Base-by-base conservation (phyloP, 37 sponge, comb jelly and placozoan genomes). In the Beroe ovata region DNA sequence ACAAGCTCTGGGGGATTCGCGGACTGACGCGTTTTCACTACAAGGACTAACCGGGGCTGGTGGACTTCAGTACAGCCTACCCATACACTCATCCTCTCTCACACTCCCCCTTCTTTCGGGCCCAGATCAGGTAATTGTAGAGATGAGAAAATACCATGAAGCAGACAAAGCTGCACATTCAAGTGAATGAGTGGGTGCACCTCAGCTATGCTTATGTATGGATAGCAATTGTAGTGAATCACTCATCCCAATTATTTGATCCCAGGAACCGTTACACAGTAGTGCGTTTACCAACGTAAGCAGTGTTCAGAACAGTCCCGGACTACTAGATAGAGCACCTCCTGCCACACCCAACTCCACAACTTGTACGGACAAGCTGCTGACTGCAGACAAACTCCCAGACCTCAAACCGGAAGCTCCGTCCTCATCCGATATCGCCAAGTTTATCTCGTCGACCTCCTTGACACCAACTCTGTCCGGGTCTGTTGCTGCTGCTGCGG, bases 221-320 rank as follows among this genome's bases (percentile, higher is more conserved):
- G n/a, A n/a, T n/a, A n/a, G n/a, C n/a, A n/a, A n/a, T n/a, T n/a
- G n/a, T n/a, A n/a, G n/a, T n/a, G n/a, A n/a, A n/a, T n/a, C n/a
- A n/a, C n/a, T n/a, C n/a, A n/a, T n/a, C n/a, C n/a, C n/a, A n/a
- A n/a, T n/a, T n/a, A n/a, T n/a, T n/a, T n/a, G n/a, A n/a, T n/a
- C n/a, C n/a, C 84, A 77, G 84, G 54, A 42, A 11, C 84, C 35
- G 47, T 30, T 42, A 19, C 84, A 77, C 84, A 77, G 84, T 54
- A 77, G 84, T 40, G 84, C 84, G 28, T 77, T 77, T 42, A 77
- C 84, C 41, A 66, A 37, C 34, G 69, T 66, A 4, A 66, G 69
- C 30, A 66, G 30, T 37, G 63, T 62, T 28, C n/a, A n/a, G n/a
- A 29, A 29, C 11, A 66, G 69, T 66, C 69, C 69, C 30, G 35